These are phyloP conservation scores for Augiades crinisus DNA, from an alignment of 2,888 invertebrate species.

Conservation along the genomic window DNA sequence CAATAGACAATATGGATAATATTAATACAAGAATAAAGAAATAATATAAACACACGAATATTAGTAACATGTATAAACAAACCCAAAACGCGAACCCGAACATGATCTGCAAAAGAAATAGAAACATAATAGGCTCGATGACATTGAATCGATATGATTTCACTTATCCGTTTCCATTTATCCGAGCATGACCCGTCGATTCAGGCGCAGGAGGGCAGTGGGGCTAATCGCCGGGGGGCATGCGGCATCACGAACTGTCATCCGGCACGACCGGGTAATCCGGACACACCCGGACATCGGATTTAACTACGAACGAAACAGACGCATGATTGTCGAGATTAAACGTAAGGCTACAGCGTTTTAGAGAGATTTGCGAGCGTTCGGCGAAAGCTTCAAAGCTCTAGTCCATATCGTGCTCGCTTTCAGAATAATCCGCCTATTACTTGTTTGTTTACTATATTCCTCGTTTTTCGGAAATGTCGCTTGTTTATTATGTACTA, in stretches of 20 bases:
- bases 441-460: conserved; percentile 9
- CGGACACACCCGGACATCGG: conserved; percentile 45
- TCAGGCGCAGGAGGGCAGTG: conserved; percentile 56
- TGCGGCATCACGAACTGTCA: conserved; percentile 68
- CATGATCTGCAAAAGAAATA: conserved; percentile 7
- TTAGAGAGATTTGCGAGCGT: conserved; percentile 50
- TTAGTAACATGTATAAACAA: background rate
- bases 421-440: conserved; percentile 18
- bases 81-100: conserved; percentile 13
- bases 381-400: conserved; percentile 26
- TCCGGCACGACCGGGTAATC: conserved; percentile 59
- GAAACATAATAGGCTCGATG: conserved; percentile 26
- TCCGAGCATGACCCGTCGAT: conserved; percentile 50
- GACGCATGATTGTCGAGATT: conserved; percentile 71
- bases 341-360: conserved; percentile 48
- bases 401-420: conserved; percentile 7
- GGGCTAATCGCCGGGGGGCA: conserved; percentile 63
- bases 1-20: background rate
- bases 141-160: conserved; percentile 43
- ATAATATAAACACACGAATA: background rate
- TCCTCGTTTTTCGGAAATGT: background rate
- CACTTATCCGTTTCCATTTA: conserved; percentile 57
- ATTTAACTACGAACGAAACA: conserved; percentile 69
- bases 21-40: too few species aligned
- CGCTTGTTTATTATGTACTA: background rate